Evolutionary conservation across 2,113 vertebrate species (phyloP), one percentile per base, ranked within the genome.

Genomic region (Solea senegalensis): DNA sequence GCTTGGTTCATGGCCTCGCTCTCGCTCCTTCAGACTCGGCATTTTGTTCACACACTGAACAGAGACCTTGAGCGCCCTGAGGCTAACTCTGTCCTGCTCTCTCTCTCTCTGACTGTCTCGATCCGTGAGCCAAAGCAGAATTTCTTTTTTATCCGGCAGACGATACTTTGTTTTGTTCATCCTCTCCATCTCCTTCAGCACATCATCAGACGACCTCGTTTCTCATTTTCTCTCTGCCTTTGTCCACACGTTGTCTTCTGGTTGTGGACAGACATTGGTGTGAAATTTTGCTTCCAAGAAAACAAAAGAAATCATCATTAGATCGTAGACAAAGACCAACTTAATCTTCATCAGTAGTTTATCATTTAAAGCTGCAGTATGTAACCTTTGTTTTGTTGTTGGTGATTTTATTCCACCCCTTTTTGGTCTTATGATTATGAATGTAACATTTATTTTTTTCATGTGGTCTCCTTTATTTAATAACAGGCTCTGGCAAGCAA

Each of bases 1-100:
- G 78, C 72, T 70, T 75, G 81, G 83, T 85, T 85, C 87, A 79
- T 60, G 86, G 87, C 84, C 86, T 84, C 72, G 83, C 77, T 72
- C 77, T 69, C 84, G 65, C 68, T 85, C 76, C 41, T 82, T 88
- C 87, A 83, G 87, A 87, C 72, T 52, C 52, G 67, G 86, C 81
- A 77, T 91, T 90, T 89, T 87, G 84, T 82, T 83, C 83, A 84
- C 86, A 90, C 86, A 84, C 80, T 78, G 90, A 87, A 74, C 88
- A 89, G 85, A 89, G 76, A 84, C 76, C 87, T 83, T 80, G 2
- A 48, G 72, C 52, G 67, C 80, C 88, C 76, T 16, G 41, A 86
- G 78, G 89, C 74, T 44, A 54, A 27, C 56, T 63, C 79, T 58
- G 51, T 66, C 58, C 54, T 72, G 53, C 71, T 44, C 72, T 63